Evolutionary conservation across 1,140 invertebrate species (phyloP).

Genomic region (Drosophila murphyi): DNA sequence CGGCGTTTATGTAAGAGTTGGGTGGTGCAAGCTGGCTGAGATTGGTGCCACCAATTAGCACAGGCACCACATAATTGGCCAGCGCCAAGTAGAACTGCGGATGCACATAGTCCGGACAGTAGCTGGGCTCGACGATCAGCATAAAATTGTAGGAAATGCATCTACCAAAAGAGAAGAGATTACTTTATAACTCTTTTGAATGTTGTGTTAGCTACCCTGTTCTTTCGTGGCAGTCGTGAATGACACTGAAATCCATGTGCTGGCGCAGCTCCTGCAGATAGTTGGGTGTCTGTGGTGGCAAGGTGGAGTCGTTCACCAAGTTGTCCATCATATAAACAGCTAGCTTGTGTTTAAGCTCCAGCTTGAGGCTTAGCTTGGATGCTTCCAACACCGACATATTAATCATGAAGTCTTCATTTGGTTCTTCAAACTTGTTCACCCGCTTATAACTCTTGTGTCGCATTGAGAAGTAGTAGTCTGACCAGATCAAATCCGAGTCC

Average conservation of each 20-base stretch:
- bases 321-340: conserved; percentile 36
- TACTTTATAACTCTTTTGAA: too few species aligned
- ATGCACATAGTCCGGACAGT: conserved; percentile 58
- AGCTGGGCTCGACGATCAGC: conserved; percentile 53
- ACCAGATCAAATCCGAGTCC: conserved; percentile 57
- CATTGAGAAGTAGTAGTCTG: conserved; percentile 48
- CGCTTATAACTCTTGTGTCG: not conserved
- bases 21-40: conserved; percentile 33
- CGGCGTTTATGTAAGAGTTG: conserved; percentile 41
- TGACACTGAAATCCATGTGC: conserved; percentile 22
- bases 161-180: conserved; percentile 2
- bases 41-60: conserved; percentile 50
- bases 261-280: conserved; percentile 49
- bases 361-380: not conserved
- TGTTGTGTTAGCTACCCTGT: conserved; percentile 28
- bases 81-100: conserved; percentile 50
- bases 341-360: conserved; percentile 21
- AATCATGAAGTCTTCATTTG: not conserved
- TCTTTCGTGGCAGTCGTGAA: not conserved
- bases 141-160: conserved; percentile 58
- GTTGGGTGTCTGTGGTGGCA: conserved; percentile 2
- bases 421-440: conserved; percentile 8
- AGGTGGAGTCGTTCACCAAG: conserved; percentile 15
- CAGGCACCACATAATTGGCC: conserved; percentile 49
- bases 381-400: not conserved